Evolutionary conservation across 2,888 invertebrate species (phyloP), one percentile per base, ranked within the genome.

Genomic region (Drosophila hawaiiensis): DNA sequence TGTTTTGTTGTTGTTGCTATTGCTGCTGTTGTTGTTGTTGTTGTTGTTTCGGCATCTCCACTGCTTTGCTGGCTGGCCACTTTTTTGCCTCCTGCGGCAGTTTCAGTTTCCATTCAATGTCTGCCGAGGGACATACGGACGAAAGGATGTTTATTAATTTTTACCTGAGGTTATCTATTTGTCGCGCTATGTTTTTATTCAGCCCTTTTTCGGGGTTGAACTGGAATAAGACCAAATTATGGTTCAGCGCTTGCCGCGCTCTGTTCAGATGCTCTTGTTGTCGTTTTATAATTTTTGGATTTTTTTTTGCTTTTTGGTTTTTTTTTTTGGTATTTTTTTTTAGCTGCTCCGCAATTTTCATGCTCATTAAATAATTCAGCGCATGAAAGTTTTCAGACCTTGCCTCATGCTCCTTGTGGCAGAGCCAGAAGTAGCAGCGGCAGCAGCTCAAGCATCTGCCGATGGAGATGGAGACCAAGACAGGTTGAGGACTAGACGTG

Each of bases 81-180:
- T 59, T 70, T 56, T 43, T 43, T 55, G 58, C 60, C 60, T 71
- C 68, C 75, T 62, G 79, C 66, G 69, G 76, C 79, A 64, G 33
- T 63, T 77, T 68, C 31, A 28, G 41, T 43, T 43, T 43, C 22
- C 43, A 22, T 52, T 47, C 37, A 37, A 63, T 52, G n/a, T 37
- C 22, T 58, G 54, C 41, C 29, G 31, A 52, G 55, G 61, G 55
- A 62, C 68, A 61, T 53, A 25, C 52, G 52, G 50, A 68, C 54
- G 60, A 66, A 58, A 75, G 83, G 78, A 76, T 88, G 83, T 88
- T 87, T 88, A 88, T 88, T 88, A 89, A 89, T 88, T 88, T 88
- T 84, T 89, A 89, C 90, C 87, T 88, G 88, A 85, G 89, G 87
- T 85, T 89, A 88, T 88, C 90, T 89, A 89, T 89, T 88, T 88